These are phyloP conservation scores for Sebastes jordani DNA, from an alignment of 2,797 vertebrate species.

Conservation along the genomic window DNA sequence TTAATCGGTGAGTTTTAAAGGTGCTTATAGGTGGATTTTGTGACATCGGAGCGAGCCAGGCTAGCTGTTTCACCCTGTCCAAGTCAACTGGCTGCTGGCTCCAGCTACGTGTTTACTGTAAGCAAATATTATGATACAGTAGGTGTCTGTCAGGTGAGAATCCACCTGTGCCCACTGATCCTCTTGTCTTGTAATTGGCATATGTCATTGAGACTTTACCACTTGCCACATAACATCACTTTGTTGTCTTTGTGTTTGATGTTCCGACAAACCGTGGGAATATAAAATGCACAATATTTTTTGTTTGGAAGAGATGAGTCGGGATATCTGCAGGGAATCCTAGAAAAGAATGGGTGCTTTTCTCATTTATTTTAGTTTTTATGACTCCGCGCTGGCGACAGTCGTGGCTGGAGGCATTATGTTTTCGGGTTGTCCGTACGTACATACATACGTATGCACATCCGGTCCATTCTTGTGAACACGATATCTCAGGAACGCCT, in stretches of 20 bases:
- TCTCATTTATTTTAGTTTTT: neutral
- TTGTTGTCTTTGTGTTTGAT: conserved; percentile 6
- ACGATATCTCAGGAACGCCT: no score
- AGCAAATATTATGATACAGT: neutral
- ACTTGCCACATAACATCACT: neutral
- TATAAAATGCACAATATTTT: neutral
- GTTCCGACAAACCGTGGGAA: neutral
- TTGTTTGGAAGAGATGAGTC: conserved; percentile 26
- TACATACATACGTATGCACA: neutral
- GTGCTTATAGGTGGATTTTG: no score
- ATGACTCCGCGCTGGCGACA: accelerated
- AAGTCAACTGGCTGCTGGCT: neutral
- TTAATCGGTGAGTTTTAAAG: neutral
- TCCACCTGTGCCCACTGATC: neutral
- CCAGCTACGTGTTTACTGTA: no score
- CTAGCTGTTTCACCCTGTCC: neutral
- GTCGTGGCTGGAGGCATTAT: neutral
- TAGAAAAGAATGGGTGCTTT: conserved; percentile 27
- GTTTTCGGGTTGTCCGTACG: neutral
- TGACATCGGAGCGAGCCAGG: neutral
- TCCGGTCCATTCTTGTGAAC: neutral
- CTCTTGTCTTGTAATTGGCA: neutral
- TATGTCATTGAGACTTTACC: neutral
- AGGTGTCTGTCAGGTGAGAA: neutral
- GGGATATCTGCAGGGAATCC: conserved; percentile 20